Conservation (phyloP, 2,888 invertebrate species). For the Empis livida region DNA sequence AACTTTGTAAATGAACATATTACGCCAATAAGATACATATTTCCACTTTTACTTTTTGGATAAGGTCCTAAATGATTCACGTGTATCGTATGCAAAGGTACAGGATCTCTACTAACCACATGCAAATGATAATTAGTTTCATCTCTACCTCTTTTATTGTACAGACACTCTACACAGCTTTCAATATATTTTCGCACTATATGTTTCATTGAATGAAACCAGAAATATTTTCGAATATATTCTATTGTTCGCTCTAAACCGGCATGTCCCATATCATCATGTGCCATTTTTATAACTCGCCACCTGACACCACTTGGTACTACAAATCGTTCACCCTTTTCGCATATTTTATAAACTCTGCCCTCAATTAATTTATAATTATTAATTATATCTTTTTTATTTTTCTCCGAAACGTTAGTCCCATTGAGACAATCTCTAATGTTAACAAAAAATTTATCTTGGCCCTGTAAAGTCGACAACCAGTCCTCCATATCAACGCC, state of each 20-base stretch:
- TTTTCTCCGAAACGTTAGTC: background rate
- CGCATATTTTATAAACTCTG: constrained; percentile 1
- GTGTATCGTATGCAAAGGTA: too few species aligned
- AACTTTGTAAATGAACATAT: constrained; percentile 12
- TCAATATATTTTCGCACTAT: constrained; percentile 28
- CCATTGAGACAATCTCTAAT: background rate
- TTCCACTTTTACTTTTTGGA: constrained; percentile 5
- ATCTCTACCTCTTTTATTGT: constrained; percentile 20
- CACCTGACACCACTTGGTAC: constrained; percentile 6
- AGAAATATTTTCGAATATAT: constrained; percentile 19
- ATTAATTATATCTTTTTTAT: constrained; percentile 4
- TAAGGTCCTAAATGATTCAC: constrained; percentile 12
- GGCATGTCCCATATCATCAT: constrained; percentile 10
- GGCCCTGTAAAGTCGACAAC: constrained; percentile 10
- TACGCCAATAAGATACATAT: constrained; percentile 9
- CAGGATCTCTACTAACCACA: too few species aligned
- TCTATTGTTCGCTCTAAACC: constrained; percentile 5
- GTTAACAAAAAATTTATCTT: constrained; percentile 5
- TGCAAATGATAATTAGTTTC: too few species aligned
- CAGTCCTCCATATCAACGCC: constrained; percentile 7
- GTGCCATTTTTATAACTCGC: constrained; percentile 5
- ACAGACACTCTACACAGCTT: constrained; percentile 28
- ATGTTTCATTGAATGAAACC: constrained; percentile 26
- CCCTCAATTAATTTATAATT: constrained; percentile 9
- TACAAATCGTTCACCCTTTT: constrained; percentile 4